Evolutionary conservation across 2,797 vertebrate species (phyloP).

Genomic region (Gadopsis marmoratus): DNA sequence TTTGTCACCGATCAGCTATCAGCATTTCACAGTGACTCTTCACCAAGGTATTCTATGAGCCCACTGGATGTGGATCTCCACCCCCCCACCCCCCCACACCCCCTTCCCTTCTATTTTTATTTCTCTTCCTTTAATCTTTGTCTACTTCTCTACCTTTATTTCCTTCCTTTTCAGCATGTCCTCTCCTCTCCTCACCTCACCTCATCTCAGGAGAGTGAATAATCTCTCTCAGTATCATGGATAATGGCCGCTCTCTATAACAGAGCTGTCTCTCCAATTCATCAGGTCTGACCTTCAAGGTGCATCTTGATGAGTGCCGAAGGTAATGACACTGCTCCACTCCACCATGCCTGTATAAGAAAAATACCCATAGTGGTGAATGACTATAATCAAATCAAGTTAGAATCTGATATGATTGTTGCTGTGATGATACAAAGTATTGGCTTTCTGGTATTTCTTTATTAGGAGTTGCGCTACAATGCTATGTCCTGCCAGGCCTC

Average conservation of each 20-base stretch:
- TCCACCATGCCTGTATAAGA: conserved; percentile 38
- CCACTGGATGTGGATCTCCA: conserved; percentile 44
- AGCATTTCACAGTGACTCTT: conserved; percentile 70
- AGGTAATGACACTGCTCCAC: conserved; percentile 74
- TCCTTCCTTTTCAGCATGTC: conserved; percentile 21
- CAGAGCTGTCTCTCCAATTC: conserved; percentile 78
- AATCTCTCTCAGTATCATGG: conserved; percentile 79
- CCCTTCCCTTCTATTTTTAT: conserved; percentile 40
- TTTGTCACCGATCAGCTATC: conserved; percentile 83
- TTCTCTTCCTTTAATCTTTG: conserved; percentile 52
- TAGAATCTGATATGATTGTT: conserved; percentile 59
- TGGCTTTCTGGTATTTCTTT: conserved; percentile 49
- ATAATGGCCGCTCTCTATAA: conserved; percentile 79
- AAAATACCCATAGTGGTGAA: conserved; percentile 52
- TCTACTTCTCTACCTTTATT: conserved; percentile 36
- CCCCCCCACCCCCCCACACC: conserved; percentile 27
- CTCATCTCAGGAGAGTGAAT: conserved; percentile 64
- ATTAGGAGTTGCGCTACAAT: conserved; percentile 36
- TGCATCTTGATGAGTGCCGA: conserved; percentile 77
- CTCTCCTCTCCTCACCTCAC: conserved; percentile 31
- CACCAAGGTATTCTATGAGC: conserved; percentile 61
- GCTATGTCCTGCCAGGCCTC: conserved; percentile 21
- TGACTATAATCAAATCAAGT: conserved; percentile 68
- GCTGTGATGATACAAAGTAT: conserved; percentile 42
- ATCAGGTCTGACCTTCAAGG: conserved; percentile 87